These are phyloP conservation scores for Pseudochaenichthys georgianus DNA, from an alignment of 2,797 vertebrate species.

Conservation along the genomic window DNA sequence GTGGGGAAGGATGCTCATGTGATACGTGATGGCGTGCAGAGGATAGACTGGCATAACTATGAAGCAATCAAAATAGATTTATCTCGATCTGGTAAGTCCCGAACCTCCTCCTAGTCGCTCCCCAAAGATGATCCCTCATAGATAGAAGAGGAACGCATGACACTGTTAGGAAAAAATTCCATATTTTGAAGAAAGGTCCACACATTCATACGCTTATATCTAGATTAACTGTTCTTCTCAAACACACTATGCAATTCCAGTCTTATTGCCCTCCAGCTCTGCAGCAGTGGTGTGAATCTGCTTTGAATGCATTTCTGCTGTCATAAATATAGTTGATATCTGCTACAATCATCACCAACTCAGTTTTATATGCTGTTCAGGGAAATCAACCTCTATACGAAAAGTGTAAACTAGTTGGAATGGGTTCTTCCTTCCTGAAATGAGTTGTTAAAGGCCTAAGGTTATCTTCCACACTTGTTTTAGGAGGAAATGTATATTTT, in stretches of 20 bases:
- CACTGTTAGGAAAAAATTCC: neutral
- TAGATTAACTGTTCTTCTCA: neutral
- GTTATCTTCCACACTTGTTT: constrained; percentile 28
- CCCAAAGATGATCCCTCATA: neutral
- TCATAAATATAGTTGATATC: constrained; percentile 34
- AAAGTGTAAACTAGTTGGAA: constrained; percentile 29
- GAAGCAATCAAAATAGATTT: constrained; percentile 89
- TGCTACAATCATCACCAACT: constrained; percentile 24
- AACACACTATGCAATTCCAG: neutral
- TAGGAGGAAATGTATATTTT: constrained; percentile 14
- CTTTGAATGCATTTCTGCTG: constrained; percentile 10
- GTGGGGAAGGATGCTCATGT: constrained; percentile 80
- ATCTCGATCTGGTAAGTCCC: constrained; percentile 86
- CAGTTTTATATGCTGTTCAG: constrained; percentile 35
- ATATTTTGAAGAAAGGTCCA: neutral
- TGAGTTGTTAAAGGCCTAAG: constrained; percentile 19
- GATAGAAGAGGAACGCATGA: neutral
- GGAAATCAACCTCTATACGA: constrained; percentile 37
- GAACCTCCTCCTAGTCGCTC: neutral
- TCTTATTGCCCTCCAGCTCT: constrained; percentile 12
- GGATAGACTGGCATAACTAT: constrained; percentile 95
- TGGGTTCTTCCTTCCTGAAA: constrained; percentile 31
- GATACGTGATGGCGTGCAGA: constrained; percentile 77
- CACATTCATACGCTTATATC: neutral
- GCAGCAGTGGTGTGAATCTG: constrained; percentile 16